These are phyloP conservation scores for Ibycter americanus DNA, from an alignment of 2,797 vertebrate genomes.

Conservation along the genomic window DNA sequence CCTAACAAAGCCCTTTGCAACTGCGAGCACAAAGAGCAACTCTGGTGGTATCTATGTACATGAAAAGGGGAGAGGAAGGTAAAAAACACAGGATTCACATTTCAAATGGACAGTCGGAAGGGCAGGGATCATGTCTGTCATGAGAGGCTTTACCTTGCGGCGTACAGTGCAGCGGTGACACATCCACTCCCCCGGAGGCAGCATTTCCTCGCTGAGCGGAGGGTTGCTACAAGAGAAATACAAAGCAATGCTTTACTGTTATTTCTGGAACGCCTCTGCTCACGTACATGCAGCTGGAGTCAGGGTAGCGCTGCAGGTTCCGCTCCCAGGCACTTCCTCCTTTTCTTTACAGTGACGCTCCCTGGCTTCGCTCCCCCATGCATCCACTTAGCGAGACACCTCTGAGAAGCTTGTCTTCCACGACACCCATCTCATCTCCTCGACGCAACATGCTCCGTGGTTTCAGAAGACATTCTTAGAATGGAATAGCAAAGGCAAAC, in stretches of 20 bases:
- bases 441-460: fast-evolving
- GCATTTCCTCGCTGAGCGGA: constrained; percentile 96
- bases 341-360: background rate
- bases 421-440: background rate
- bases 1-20: background rate
- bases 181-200: constrained; percentile 99
- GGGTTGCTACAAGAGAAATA: constrained; percentile 86
- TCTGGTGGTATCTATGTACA: background rate
- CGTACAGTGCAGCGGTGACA: constrained; percentile 96
- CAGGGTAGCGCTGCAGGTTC: background rate
- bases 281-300: background rate
- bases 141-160: constrained; percentile 85
- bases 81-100: background rate
- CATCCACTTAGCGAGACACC: background rate
- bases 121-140: background rate
- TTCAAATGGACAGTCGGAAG: background rate
- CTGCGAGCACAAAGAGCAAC: background rate
- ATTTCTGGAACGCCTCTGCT: background rate
- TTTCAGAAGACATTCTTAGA: background rate
- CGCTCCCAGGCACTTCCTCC: background rate
- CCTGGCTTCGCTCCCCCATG: background rate
- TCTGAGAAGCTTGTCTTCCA: background rate
- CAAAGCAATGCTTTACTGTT: constrained; percentile 53
- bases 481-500: background rate
- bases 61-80: background rate